phyloP scores from a whole-genome alignment of 1,140 invertebrate genomes.

The Dreissena rostriformis region DNA sequence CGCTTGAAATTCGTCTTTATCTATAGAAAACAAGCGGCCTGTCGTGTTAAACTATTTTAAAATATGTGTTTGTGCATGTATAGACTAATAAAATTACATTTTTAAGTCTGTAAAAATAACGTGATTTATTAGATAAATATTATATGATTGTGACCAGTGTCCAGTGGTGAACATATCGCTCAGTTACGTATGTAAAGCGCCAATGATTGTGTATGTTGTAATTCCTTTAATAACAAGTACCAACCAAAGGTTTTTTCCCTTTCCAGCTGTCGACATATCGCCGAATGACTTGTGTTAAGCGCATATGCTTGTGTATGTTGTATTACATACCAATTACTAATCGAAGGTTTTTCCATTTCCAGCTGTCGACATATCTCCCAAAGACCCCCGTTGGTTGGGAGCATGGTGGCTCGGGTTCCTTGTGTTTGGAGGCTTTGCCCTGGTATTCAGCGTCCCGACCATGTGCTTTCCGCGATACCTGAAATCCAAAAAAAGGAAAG shows the following conservation, averaged over 20 bases:
- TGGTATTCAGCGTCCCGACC: constrained; percentile 92
- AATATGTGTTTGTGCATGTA: background rate
- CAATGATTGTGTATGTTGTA: no score
- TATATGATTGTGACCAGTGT: no score
- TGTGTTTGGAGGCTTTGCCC: constrained; percentile 89
- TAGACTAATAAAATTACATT: background rate
- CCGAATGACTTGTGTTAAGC: constrained; percentile 60
- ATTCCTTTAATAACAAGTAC: no score
- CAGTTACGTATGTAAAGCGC: constrained; percentile 54
- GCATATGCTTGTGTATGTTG: no score
- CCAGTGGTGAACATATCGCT: constrained; percentile 63
- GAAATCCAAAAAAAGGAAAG: constrained; percentile 83
- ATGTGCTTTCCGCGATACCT: constrained; percentile 88
- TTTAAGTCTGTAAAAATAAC: background rate
- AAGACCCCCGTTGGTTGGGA: constrained; percentile 87
- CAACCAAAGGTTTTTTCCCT: background rate
- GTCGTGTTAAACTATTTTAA: background rate
- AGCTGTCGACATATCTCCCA: constrained; percentile 59
- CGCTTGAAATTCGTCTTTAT: background rate
- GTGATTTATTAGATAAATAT: no score
- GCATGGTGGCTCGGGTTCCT: constrained; percentile 98
- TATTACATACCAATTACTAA: no score
- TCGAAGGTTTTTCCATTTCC: background rate
- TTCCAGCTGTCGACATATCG: constrained; percentile 62
- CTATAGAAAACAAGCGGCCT: background rate